These are phyloP conservation scores for Stegodyphus dumicola DNA, from an alignment of 1,140 invertebrate species.

Conservation along the genomic window DNA sequence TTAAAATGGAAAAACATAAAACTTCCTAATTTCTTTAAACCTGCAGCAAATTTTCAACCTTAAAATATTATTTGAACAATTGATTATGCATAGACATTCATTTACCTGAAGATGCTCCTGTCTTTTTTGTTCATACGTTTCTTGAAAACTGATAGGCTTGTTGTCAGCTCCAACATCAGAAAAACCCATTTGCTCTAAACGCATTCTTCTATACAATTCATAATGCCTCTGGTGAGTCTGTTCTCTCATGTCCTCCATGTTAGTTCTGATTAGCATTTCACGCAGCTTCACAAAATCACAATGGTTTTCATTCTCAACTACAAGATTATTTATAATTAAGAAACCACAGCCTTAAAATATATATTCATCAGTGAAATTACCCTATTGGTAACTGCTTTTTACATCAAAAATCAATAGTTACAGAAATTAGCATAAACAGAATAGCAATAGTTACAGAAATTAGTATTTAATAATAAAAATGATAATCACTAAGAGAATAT, in stretches of 20 bases:
- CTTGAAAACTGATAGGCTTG: constrained; percentile 81
- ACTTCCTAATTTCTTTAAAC: too few species aligned
- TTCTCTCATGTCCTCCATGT: constrained; percentile 99
- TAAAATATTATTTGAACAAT: too few species aligned
- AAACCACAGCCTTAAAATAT: too few species aligned
- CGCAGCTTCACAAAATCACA: constrained; percentile 99
- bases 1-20: too few species aligned
- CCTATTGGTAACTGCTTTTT: too few species aligned
- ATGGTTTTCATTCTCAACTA: constrained; percentile 96
- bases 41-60: too few species aligned
- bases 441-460: too few species aligned
- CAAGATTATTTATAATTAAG: not conserved
- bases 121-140: constrained; percentile 95
- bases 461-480: too few species aligned
- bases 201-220: constrained; percentile 94
- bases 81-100: not conserved
- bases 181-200: constrained; percentile 97
- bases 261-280: constrained; percentile 98
- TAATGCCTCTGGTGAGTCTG: constrained; percentile 96
- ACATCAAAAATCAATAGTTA: too few species aligned
- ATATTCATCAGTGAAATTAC: too few species aligned
- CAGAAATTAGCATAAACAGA: too few species aligned
- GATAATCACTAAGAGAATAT: too few species aligned
- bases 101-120: constrained; percentile 77
- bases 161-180: constrained; percentile 78